Percentiles rank a stretch among this genome's conserved stretches.
Conservation (phyloP, 2,797 vertebrate genomes). For the Echeneis naucrates region DNA sequence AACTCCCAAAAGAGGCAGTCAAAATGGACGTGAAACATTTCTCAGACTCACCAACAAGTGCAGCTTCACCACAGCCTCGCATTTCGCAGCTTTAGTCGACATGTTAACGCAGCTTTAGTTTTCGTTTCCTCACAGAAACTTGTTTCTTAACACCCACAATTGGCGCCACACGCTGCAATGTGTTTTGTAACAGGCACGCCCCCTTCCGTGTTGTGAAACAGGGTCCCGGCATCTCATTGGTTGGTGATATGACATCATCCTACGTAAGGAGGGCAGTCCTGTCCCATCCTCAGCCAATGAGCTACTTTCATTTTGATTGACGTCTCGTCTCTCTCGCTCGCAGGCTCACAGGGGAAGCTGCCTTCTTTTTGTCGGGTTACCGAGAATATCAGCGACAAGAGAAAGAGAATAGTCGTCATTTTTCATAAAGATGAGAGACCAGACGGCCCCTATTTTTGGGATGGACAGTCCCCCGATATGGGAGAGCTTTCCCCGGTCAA, state of each 20-base stretch:
- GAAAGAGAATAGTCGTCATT: too few relatives aligned
- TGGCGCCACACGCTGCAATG: conserved; percentile 55
- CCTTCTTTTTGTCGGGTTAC: conserved; percentile 17
- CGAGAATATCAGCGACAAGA: not conserved
- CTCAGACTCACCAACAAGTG: conserved; percentile 15
- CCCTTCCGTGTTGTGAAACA: conserved; percentile 53
- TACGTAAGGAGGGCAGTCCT: not conserved
- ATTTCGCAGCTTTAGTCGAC: conserved; percentile 29
- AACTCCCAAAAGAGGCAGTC: not conserved
- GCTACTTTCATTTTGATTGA: not conserved
- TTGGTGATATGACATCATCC: not conserved
- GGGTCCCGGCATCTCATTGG: conserved; percentile 52
- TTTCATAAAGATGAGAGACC: too few relatives aligned
- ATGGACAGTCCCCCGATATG: too few relatives aligned
- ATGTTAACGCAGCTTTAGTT: not conserved
- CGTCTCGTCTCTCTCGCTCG: fast-evolving
- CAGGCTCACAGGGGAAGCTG: not conserved
- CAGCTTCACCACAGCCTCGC: conserved; percentile 14
- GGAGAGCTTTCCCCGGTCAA: too few relatives aligned
- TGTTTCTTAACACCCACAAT: too few relatives aligned
- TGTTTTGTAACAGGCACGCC: conserved; percentile 62
- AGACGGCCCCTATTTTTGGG: too few relatives aligned
- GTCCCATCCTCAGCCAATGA: conserved; percentile 23
- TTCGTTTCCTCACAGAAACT: too few relatives aligned
- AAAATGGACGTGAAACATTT: too few relatives aligned